A percentile compares a stretch with the other conserved stretches of the same genome.
These are phyloP conservation scores for Apomyelois bistriatella DNA, from an alignment of 2,888 invertebrate genomes.

Conservation along the genomic window DNA sequence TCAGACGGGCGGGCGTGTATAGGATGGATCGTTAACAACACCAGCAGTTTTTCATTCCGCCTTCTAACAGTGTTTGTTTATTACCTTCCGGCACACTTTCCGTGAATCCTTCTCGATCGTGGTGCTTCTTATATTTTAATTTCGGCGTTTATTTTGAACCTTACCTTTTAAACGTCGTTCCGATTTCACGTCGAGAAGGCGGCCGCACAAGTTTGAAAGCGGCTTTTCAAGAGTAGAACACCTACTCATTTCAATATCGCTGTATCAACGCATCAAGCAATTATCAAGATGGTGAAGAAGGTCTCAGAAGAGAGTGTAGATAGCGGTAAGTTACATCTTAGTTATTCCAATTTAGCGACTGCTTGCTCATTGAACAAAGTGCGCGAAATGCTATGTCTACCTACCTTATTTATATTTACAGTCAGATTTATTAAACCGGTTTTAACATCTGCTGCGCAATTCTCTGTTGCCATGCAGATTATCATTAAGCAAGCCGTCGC, in stretches of 20 bases:
- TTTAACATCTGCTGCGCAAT: conserved; percentile 40
- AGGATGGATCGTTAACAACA: conserved; percentile 78
- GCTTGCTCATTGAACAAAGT: conserved; percentile 14
- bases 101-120: conserved; percentile 73
- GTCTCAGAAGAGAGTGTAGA: conserved; percentile 79
- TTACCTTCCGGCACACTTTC: conserved; percentile 71
- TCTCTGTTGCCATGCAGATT: conserved; percentile 23
- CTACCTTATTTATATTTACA: conserved; percentile 17
- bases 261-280: conserved; percentile 66
- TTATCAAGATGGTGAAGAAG: conserved; percentile 77
- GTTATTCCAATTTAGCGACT: conserved; percentile 17
- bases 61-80: conserved; percentile 78
- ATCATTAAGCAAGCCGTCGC: not conserved
- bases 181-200: conserved; percentile 78
- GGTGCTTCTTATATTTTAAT: conserved; percentile 62
- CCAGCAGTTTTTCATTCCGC: conserved; percentile 81
- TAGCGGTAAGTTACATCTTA: conserved; percentile 62
- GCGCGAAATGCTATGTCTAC: not conserved
- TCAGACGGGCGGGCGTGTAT: conserved; percentile 78
- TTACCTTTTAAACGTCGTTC: conserved; percentile 59
- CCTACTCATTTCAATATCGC: conserved; percentile 69
- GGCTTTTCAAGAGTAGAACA: conserved; percentile 76
- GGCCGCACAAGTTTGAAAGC: conserved; percentile 77
- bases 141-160: conserved; percentile 60
- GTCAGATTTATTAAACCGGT: conserved; percentile 30